These are phyloP conservation scores for Linnaemya vulpina DNA, from an alignment of 2,888 invertebrate species.

Conservation along the genomic window DNA sequence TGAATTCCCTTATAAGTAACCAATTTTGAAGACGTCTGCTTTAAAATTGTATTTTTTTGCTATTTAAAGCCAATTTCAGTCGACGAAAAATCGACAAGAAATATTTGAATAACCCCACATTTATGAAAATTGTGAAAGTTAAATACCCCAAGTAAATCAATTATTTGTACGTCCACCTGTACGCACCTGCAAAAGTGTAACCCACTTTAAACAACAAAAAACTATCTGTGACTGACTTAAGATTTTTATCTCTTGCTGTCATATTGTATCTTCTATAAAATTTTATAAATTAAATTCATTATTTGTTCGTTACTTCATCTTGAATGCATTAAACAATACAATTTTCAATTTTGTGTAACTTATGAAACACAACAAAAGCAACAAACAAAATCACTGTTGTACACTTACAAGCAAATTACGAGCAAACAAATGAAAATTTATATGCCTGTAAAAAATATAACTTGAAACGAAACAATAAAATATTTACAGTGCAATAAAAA, in stretches of 20 bases:
- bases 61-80: too few species aligned
- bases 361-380: constrained; percentile 27
- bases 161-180: too few species aligned
- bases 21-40: too few species aligned
- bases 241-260: neutral
- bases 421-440: neutral
- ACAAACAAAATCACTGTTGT: neutral
- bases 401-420: constrained; percentile 11
- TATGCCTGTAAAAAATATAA: neutral
- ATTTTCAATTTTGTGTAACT: constrained; percentile 3
- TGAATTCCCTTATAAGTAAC: too few species aligned
- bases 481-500: constrained; percentile 15
- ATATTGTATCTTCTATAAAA: neutral
- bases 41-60: too few species aligned
- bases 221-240: neutral
- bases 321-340: neutral
- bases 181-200: too few species aligned
- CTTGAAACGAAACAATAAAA: constrained; percentile 19
- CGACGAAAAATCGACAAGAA: too few species aligned
- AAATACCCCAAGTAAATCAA: too few species aligned
- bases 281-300: constrained; percentile 23
- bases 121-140: too few species aligned
- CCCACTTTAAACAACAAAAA: too few species aligned
- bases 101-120: too few species aligned
- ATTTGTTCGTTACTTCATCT: constrained; percentile 2